These are phyloP conservation scores for Gisinianus flammeolus DNA, from an alignment of 2,888 invertebrate genomes.

Conservation along the genomic window DNA sequence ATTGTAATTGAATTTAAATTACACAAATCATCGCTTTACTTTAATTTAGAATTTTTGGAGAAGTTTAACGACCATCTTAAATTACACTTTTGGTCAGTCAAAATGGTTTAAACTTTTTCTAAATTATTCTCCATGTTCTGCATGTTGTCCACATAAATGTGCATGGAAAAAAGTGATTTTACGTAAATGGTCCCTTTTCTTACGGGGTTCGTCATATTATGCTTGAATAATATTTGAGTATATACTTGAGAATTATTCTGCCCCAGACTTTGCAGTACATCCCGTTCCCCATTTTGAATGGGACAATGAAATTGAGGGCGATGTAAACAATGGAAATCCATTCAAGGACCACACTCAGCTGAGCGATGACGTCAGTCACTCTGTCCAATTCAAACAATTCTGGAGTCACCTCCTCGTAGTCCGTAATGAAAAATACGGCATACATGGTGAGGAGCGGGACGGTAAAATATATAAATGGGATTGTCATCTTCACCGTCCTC, in stretches of 20 bases:
- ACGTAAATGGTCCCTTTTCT: too few species aligned
- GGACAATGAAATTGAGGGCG: slow-evolving; percentile 42
- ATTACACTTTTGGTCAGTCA: too few species aligned
- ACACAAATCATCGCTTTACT: too few species aligned
- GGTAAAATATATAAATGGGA: slow-evolving; percentile 24
- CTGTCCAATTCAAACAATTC: background rate
- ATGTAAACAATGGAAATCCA: slow-evolving; percentile 41
- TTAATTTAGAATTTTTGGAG: too few species aligned
- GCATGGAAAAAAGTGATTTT: too few species aligned
- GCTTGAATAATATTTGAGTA: too few species aligned
- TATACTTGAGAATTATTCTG: slow-evolving; percentile 22
- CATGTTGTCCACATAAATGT: background rate
- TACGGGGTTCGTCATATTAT: background rate
- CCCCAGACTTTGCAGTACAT: slow-evolving; percentile 29
- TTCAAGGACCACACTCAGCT: background rate
- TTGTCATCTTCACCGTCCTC: background rate
- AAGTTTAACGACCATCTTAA: too few species aligned
- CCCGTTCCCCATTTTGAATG: slow-evolving; percentile 42
- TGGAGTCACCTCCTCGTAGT: background rate
- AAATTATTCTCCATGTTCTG: background rate
- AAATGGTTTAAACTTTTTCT: too few species aligned
- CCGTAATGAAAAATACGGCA: background rate
- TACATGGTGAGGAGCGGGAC: slow-evolving; percentile 7
- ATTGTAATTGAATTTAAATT: too few species aligned
- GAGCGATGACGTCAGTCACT: background rate